Conservation (phyloP, 2,113 vertebrate species). For the Penelope pileata region DNA sequence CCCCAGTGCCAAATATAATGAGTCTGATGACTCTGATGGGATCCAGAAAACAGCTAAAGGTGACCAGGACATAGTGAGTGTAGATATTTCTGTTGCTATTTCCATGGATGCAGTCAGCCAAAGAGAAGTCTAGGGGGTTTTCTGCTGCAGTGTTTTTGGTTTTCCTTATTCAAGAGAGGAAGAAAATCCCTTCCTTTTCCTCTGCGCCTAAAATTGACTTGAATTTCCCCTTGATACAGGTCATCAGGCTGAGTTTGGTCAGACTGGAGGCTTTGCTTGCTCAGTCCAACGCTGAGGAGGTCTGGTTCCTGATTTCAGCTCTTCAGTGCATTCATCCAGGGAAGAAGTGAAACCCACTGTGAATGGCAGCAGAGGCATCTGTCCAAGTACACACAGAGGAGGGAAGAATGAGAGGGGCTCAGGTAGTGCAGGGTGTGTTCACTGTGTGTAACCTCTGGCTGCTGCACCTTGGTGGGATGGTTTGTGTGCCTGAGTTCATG, state of each 20-base stretch:
- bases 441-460: neutral
- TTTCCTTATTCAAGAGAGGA: neutral
- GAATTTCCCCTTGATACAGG: neutral
- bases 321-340: neutral
- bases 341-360: neutral
- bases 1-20: neutral
- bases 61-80: neutral
- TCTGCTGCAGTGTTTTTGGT: neutral
- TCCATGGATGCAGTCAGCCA: neutral
- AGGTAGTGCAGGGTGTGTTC: neutral
- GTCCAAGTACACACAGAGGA: neutral
- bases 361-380: neutral
- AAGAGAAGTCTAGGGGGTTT: neutral
- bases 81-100: neutral
- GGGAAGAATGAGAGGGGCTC: neutral
- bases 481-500: neutral
- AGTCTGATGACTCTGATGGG: neutral
- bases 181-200: neutral
- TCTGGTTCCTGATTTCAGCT: neutral
- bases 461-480: neutral
- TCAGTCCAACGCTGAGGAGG: neutral
- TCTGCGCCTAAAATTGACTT: neutral
- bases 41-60: conserved; percentile 4
- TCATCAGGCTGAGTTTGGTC: neutral
- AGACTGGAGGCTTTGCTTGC: neutral